These are phyloP conservation scores for Neodontobutis hainanensis DNA, from an alignment of 2,113 vertebrate species.

Conservation along the genomic window DNA sequence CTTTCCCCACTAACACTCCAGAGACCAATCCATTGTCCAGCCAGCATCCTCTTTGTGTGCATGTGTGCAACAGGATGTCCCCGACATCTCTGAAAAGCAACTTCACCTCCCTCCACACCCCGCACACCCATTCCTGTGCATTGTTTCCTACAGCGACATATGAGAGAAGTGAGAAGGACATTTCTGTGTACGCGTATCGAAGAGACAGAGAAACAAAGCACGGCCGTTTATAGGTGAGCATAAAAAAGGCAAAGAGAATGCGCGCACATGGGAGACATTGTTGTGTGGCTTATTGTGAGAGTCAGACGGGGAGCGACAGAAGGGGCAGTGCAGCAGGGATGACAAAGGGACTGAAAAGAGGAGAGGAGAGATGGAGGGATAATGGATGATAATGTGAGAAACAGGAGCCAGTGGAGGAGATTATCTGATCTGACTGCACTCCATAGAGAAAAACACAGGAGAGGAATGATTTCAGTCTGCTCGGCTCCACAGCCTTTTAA, in stretches of 20 bases:
- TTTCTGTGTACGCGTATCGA: neutral
- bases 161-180: constrained; percentile 8
- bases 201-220: constrained; percentile 33
- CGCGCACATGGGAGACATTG: constrained; percentile 36
- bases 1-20: constrained; percentile 63
- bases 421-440: constrained; percentile 60
- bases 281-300: constrained; percentile 29
- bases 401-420: constrained; percentile 68
- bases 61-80: constrained; percentile 63
- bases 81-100: constrained; percentile 68
- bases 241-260: constrained; percentile 20
- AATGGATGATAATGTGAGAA: constrained; percentile 72
- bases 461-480: constrained; percentile 1
- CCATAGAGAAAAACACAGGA: constrained; percentile 22
- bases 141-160: constrained; percentile 60
- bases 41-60: constrained; percentile 68
- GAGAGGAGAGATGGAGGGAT: constrained; percentile 58
- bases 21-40: constrained; percentile 71
- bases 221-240: constrained; percentile 31
- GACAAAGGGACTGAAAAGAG: constrained; percentile 63
- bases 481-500: neutral
- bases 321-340: constrained; percentile 20
- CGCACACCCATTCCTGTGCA: constrained; percentile 72
- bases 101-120: constrained; percentile 46
- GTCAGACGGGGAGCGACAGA: constrained; percentile 33